Base-by-base conservation (phyloP, 1,140 invertebrate genomes). In the Maniola jurtina region DNA sequence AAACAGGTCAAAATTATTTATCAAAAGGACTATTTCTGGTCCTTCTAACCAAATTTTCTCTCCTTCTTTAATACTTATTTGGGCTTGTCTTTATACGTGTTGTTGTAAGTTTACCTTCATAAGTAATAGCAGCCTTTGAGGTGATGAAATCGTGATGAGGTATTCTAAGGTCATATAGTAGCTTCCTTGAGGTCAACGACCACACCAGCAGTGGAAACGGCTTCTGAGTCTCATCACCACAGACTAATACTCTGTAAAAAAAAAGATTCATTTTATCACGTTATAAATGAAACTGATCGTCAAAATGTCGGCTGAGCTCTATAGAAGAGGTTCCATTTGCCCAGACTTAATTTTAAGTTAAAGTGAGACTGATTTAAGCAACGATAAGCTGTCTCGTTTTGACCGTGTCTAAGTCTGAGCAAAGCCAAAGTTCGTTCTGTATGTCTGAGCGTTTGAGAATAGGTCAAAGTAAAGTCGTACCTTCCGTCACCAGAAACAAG, bases 141-240 rank as follows among this genome's bases (percentile, higher is more conserved):
- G 96, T 97, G 70, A 97, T 91, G 87, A 97, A 97, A 89, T 98
- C 96, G 83, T 98, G 96, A 81, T 96, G 96, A 1, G 96, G 95
- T 83, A 97, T 97, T 52, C 96, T 90, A 61, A 98, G 91, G 90
- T 98, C 96, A 80, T 98, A 97, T 6, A 97, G 88, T 56, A 98
- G 87, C 86, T 97, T 97, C 15, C 95, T 92, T 16, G 95, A 96
- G 34, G 95, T 93, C 60, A 98, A 88, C 79, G 97, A 96, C 96
- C 96, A 98, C 7, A 97, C 96, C 10, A 98, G 93, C 67, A 98
- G 91, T 0, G 96, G 96, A 84, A 97, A 97, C 6, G 96, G 96
- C 86, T 97, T 97, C 88, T 97, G 96, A 0, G 96, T 97, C 91
- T 97, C 96, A 86, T 98, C 96, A 5, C 96, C 96, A 84, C 96